phyloP scores from a whole-genome alignment of 2,888 invertebrate genomes.

The Hanleya hanleyi region DNA sequence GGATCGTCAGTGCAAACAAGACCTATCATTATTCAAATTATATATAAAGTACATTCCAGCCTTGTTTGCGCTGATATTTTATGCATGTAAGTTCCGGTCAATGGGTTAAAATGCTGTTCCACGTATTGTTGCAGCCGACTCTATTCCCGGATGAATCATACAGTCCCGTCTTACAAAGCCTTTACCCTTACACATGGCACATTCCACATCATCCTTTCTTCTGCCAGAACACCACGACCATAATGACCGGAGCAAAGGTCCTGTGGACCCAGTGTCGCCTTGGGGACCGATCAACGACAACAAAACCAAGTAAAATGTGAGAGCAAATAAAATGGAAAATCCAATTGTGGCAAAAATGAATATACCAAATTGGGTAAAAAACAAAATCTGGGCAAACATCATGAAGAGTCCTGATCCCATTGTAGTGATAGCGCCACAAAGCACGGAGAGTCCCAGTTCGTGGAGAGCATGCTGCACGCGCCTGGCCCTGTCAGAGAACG shows the following conservation, averaged over 20 bases:
- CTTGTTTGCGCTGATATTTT: too few relatives aligned
- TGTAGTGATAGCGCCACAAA: conserved; percentile 60
- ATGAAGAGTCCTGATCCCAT: conserved; percentile 60
- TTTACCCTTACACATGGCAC: background rate
- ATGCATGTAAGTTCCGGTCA: too few relatives aligned
- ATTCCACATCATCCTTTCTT: background rate
- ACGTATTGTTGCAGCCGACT: too few relatives aligned
- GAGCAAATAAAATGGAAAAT: conserved; percentile 52
- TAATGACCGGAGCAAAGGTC: background rate
- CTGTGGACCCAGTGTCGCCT: conserved; percentile 43
- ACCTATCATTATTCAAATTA: too few relatives aligned
- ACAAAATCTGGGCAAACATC: conserved; percentile 56
- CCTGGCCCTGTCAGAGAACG: conserved; percentile 38
- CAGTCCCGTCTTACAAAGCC: background rate
- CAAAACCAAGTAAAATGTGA: conserved; percentile 52
- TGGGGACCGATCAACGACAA: conserved; percentile 57
- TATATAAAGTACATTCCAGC: too few relatives aligned
- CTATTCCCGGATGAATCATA: background rate
- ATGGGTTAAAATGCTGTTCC: too few relatives aligned
- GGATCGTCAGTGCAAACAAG: too few relatives aligned
- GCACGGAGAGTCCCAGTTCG: conserved; percentile 56
- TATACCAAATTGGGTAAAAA: conserved; percentile 59
- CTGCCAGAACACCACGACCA: background rate
- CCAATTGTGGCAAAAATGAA: conserved; percentile 59
- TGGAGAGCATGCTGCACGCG: conserved; percentile 52